phyloP scores from a whole-genome alignment of 2,113 vertebrate genomes.

The Fulmarus glacialis region DNA sequence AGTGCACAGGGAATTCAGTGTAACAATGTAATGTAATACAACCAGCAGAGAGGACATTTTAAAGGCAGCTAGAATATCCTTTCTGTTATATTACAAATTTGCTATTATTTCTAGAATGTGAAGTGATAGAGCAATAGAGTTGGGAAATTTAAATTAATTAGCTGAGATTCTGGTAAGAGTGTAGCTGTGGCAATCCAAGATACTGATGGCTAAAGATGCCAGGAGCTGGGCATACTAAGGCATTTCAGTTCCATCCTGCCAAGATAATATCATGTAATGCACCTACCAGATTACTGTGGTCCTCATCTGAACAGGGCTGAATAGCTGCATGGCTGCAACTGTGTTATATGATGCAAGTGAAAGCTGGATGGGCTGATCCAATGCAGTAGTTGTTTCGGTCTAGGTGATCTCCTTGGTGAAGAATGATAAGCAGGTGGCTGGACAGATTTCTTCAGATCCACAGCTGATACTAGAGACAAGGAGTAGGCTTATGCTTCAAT shows the following conservation, averaged over 20 bases:
- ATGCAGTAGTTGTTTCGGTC: fast-evolving
- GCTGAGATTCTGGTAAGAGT: neutral
- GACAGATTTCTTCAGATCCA: neutral
- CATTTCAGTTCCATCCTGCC: neutral
- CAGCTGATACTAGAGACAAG: neutral
- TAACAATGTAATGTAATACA: neutral
- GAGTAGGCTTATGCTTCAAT: neutral
- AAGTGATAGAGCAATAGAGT: neutral
- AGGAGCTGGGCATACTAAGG: neutral
- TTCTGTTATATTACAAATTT: neutral
- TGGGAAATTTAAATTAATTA: neutral
- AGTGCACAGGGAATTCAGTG: neutral
- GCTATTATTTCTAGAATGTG: neutral
- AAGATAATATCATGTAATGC: neutral
- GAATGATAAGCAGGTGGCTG: neutral
- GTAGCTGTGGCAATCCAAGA: neutral
- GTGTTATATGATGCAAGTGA: neutral
- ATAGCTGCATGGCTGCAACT: neutral
- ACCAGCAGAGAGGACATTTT: neutral
- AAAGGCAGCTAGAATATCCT: neutral
- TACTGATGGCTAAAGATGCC: neutral
- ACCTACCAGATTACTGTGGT: neutral
- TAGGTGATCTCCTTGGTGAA: neutral
- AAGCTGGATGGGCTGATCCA: neutral
- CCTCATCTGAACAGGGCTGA: neutral